phyloP scores from a whole-genome alignment of 2,113 vertebrate genomes.

The Odontesthes bonariensis region DNA sequence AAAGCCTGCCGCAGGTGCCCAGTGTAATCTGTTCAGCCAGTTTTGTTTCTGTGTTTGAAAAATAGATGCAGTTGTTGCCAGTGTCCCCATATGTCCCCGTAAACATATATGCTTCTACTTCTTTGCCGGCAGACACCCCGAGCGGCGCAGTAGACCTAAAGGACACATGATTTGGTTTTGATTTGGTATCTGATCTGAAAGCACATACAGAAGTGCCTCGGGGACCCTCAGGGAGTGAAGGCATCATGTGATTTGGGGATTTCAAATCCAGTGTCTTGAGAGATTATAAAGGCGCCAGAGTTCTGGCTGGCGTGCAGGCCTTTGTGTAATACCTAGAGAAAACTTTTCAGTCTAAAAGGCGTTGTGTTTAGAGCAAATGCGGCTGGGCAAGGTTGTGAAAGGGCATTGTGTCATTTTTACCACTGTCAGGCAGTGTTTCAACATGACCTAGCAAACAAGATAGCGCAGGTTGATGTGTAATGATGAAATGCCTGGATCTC shows the following conservation, averaged over 20 bases:
- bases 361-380: background rate
- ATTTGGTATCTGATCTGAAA: background rate
- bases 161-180: constrained; percentile 61
- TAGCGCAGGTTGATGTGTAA: background rate
- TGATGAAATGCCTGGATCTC: background rate
- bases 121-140: constrained; percentile 21
- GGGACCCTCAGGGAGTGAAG: background rate
- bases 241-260: constrained; percentile 57
- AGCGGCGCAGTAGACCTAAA: constrained; percentile 39
- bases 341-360: background rate
- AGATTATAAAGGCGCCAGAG: constrained; percentile 35
- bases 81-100: too few relatives aligned
- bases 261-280: constrained; percentile 5
- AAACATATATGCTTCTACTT: background rate
- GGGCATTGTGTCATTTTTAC: constrained; percentile 5
- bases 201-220: background rate
- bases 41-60: background rate
- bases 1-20: constrained; percentile 16
- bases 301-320: background rate
- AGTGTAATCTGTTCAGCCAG: background rate
- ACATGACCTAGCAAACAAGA: constrained; percentile 14
- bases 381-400: constrained; percentile 23
- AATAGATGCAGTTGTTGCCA: too few relatives aligned
- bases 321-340: constrained; percentile 3
- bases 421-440: background rate